phyloP scores from a whole-genome alignment of 2,797 vertebrate genomes.

The Tapera naevia region DNA sequence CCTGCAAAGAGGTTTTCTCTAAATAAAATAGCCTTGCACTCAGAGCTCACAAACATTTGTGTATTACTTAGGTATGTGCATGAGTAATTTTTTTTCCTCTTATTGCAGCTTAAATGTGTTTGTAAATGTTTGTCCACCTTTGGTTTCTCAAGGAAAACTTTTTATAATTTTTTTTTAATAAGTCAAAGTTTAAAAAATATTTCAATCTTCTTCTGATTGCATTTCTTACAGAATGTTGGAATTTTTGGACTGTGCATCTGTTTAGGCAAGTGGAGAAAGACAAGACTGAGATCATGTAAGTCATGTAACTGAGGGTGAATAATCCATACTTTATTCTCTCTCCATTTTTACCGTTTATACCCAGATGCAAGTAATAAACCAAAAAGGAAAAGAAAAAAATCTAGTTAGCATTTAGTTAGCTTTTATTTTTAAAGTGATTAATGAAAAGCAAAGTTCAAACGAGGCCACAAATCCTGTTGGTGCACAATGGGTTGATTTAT shows the following conservation, averaged over 20 bases:
- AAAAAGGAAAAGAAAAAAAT: not conserved
- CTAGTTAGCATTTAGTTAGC: constrained; percentile 56
- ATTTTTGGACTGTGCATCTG: constrained; percentile 62
- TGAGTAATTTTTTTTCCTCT: not conserved
- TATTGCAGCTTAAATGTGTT: not conserved
- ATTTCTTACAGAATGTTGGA: constrained; percentile 57
- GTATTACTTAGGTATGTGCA: not conserved
- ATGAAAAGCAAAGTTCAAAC: constrained; percentile 77
- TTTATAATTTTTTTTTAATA: not conserved
- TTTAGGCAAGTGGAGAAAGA: constrained; percentile 57
- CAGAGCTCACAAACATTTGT: constrained; percentile 1
- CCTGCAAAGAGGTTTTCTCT: not conserved
- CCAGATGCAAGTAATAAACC: constrained; percentile 54
- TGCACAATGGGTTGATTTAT: constrained; percentile 77
- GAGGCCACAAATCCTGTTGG: constrained; percentile 72
- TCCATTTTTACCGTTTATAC: constrained; percentile 53
- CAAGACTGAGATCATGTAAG: constrained; percentile 58
- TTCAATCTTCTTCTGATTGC: constrained; percentile 41
- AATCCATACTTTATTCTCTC: constrained; percentile 57
- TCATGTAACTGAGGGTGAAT: constrained; percentile 57
- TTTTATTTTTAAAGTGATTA: constrained; percentile 75
- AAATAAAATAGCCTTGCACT: not conserved
- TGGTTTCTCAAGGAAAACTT: not conserved
- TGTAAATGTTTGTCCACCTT: not conserved
- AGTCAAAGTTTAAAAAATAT: not conserved